Percentiles rank a stretch among this genome's conserved stretches.
Conservation (phyloP, 1,140 invertebrate species). For the Cotesia typhae region DNA sequence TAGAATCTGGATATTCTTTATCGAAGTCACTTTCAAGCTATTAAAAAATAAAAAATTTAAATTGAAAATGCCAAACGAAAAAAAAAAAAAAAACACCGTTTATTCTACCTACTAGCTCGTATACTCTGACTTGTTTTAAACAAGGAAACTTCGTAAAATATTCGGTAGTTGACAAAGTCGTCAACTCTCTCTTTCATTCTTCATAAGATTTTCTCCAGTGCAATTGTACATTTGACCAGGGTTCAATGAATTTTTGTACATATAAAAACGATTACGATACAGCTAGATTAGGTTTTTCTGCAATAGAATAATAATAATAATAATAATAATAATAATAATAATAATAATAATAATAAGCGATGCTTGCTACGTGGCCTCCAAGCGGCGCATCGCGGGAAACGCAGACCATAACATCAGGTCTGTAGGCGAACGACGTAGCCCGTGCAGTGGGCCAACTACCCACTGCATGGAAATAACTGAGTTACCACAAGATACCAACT, state of each 20-base stretch:
- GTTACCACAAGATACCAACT: too few relatives aligned
- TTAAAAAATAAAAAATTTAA: not conserved
- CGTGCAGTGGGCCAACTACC: too few relatives aligned
- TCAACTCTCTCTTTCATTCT: not conserved
- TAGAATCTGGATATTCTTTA: not conserved
- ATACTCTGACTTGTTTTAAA: constrained; percentile 1
- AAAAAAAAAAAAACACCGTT: constrained; percentile 4
- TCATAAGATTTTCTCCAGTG: not conserved
- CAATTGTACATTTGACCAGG: not conserved
- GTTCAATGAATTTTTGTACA: not conserved
- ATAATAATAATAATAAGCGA: too few relatives aligned
- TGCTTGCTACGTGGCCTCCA: too few relatives aligned
- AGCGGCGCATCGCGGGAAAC: too few relatives aligned
- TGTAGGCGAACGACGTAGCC: too few relatives aligned
- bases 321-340: not conserved
- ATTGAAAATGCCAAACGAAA: constrained; percentile 8
- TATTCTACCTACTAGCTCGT: constrained; percentile 5
- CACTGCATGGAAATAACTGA: too few relatives aligned
- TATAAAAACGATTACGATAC: not conserved
- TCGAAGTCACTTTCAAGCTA: constrained; percentile 18
- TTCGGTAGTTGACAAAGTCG: not conserved
- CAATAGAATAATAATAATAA: not conserved
- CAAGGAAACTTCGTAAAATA: not conserved
- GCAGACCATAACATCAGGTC: too few relatives aligned
- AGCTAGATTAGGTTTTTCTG: not conserved